Evolutionary conservation across 2,888 invertebrate genomes (phyloP).

Genomic region (Nyleta sp.): DNA sequence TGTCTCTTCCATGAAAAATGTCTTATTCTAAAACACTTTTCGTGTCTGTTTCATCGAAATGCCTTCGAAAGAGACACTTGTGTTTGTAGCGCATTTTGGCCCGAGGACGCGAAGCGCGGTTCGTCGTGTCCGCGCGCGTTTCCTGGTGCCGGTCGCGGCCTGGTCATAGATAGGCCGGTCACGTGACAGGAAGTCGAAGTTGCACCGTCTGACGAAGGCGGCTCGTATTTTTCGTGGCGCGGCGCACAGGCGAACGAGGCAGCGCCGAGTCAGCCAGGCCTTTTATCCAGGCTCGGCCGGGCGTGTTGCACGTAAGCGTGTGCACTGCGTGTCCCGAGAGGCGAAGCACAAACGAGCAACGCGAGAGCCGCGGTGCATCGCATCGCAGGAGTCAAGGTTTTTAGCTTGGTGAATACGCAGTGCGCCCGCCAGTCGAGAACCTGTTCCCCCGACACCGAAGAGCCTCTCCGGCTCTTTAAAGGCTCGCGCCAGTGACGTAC

Average conservation of each 20-base stretch:
- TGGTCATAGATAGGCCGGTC: conserved; percentile 47
- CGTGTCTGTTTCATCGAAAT: no score
- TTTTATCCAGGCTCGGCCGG: conserved; percentile 19
- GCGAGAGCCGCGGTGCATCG: conserved; percentile 34
- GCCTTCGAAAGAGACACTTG: no score
- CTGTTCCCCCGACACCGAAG: conserved; percentile 51
- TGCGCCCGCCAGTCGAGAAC: conserved; percentile 57
- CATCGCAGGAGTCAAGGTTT: conserved; percentile 63
- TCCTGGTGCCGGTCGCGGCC: conserved; percentile 1
- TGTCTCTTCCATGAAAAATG: no score
- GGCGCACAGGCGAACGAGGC: background rate
- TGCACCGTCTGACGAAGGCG: conserved; percentile 45
- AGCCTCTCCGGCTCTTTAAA: conserved; percentile 56
- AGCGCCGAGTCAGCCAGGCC: background rate
- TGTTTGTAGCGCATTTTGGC: no score
- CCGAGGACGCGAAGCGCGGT: no score
- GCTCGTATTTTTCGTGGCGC: conserved; percentile 41
- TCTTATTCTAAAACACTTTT: no score
- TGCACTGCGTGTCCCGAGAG: conserved; percentile 36
- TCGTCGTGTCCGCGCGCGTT: conserved; percentile 7
- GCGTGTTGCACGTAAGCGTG: conserved; percentile 32
- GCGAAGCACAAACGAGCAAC: conserved; percentile 40
- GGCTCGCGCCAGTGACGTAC: conserved; percentile 46
- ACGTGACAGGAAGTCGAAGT: conserved; percentile 58
- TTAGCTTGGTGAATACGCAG: conserved; percentile 58